Percentiles rank a stretch among this genome's conserved stretches.
These are phyloP conservation scores for Rhizomys pruinosus DNA, from an alignment of 2,113 vertebrate genomes.

Conservation along the genomic window DNA sequence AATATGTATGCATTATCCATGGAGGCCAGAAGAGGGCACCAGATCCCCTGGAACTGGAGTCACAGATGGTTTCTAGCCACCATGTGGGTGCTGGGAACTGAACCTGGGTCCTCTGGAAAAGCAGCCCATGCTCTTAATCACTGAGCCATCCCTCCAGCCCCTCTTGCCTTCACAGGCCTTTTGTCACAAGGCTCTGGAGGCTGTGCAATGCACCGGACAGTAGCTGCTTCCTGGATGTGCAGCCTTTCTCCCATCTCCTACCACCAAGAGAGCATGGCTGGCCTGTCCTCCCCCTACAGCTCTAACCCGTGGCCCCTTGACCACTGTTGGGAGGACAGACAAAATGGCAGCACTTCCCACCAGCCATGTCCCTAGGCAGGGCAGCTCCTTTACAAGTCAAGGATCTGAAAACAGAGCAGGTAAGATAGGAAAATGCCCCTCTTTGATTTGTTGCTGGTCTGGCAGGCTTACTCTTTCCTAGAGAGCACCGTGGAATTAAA, in stretches of 20 bases:
- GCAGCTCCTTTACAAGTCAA: neutral
- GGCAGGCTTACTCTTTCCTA: neutral
- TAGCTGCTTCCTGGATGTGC: fast-evolving
- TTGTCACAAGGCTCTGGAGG: neutral
- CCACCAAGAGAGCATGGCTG: neutral
- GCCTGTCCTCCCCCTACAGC: neutral
- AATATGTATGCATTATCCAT: too few relatives aligned
- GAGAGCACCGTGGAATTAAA: neutral
- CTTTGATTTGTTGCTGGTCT: neutral
- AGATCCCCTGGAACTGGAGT: too few relatives aligned
- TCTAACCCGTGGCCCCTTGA: neutral
- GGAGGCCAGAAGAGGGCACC: too few relatives aligned
- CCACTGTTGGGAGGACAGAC: neutral
- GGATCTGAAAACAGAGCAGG: neutral
- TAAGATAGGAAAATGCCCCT: neutral
- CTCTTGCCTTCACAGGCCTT: too few relatives aligned
- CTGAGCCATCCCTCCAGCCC: too few relatives aligned
- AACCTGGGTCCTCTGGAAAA: too few relatives aligned
- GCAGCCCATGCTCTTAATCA: too few relatives aligned
- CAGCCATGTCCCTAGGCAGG: neutral
- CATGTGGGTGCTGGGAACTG: too few relatives aligned
- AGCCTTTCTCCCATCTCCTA: neutral
- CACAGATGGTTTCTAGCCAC: too few relatives aligned
- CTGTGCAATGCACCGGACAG: neutral
- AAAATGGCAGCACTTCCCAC: fast-evolving